Base-by-base conservation (phyloP, 2,888 invertebrate species). In the Xiphydria camelus region DNA sequence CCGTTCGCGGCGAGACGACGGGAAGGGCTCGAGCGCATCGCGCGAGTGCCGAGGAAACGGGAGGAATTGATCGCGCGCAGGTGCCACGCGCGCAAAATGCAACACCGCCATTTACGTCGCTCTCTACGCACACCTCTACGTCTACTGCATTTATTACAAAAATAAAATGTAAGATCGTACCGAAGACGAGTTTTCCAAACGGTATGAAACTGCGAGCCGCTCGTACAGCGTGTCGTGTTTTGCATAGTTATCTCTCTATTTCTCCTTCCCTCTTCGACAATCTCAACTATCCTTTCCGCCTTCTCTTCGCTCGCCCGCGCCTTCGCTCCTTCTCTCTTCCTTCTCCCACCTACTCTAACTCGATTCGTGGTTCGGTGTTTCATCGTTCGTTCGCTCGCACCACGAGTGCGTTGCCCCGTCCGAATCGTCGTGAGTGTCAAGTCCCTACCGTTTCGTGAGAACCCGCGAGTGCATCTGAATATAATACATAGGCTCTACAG, bases 401-500 rank as follows among this genome's bases (percentile, higher is more conserved):
- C n/a, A n/a, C n/a, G n/a, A n/a, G n/a, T n/a, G n/a, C n/a, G n/a
- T n/a, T n/a, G n/a, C n/a, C n/a, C n/a, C n/a, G n/a, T n/a, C n/a
- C n/a, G n/a, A n/a, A n/a, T n/a, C 26, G 26, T 15, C 19, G 26
- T 33, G 14, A 34, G 42, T 36, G 14, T 23, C 40, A 43, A 21
- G n/a, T 12, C 36, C 36, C 20, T 12, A 56, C 55, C 59, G 61
- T 58, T 53, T 50, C 61, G 62, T 62, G 53, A 55, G 53, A 62
- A 62, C 61, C 61, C 67, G 67, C 59, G 68, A 68, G 70, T 66
- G 66, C 66, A 67, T 68, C 51, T 62, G 64, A 65, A 68, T 70
- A 69, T 70, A 69, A 71, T 73, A 73, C 68, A 69, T 74, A 73
- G 72, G 70, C 70, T 73, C 74, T 73, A 74, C 66, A 73, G 70